These are phyloP conservation scores for Sebastes matsubarae DNA, from an alignment of 2,797 vertebrate genomes.

Conservation along the genomic window DNA sequence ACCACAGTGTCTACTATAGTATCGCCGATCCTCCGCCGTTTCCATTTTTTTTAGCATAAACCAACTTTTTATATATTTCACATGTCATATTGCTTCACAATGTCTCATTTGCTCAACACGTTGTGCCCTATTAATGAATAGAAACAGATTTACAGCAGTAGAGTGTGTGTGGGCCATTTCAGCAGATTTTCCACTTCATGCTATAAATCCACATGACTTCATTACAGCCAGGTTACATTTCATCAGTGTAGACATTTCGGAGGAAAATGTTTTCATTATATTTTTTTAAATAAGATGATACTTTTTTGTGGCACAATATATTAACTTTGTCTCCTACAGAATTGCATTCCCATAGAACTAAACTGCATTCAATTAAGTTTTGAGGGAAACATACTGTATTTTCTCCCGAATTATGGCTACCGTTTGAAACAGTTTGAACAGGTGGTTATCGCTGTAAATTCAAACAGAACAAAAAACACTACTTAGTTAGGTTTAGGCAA, in stretches of 20 bases:
- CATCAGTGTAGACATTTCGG: background rate
- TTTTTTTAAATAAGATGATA: background rate
- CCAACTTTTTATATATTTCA: background rate
- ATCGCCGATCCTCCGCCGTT: background rate
- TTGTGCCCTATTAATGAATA: background rate
- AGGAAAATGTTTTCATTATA: background rate
- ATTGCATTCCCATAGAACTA: too few species aligned
- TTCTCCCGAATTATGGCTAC: too few species aligned
- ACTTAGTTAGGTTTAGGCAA: too few species aligned
- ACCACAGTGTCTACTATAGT: background rate
- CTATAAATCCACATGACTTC: conserved; percentile 4
- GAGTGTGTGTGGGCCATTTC: background rate
- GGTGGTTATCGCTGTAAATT: too few species aligned
- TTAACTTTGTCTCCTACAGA: too few species aligned
- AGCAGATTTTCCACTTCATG: background rate
- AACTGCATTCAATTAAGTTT: too few species aligned
- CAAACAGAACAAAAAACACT: too few species aligned
- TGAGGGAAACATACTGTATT: too few species aligned
- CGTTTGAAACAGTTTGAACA: too few species aligned
- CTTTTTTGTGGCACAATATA: background rate
- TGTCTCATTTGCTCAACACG: background rate
- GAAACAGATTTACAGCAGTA: background rate
- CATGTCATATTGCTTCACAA: background rate
- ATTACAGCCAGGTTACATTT: background rate
- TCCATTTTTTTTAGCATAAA: background rate